Percentiles rank a stretch among this genome's conserved stretches.
These are phyloP conservation scores for Cavia porcellus DNA, from an alignment of 2,113 vertebrate genomes.

Conservation along the genomic window DNA sequence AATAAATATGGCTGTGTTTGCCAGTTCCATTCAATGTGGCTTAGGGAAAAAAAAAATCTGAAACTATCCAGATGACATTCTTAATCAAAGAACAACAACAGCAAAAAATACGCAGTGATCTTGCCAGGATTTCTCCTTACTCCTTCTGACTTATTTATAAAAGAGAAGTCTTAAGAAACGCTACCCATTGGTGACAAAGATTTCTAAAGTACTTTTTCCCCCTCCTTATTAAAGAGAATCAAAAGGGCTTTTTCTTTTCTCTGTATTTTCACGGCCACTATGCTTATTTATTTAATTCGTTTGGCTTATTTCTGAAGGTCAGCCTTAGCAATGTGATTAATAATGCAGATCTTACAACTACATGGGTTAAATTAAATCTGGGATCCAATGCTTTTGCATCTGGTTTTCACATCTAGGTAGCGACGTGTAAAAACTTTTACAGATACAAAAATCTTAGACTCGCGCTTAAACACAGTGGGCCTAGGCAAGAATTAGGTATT, in stretches of 20 bases:
- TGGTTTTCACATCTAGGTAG: neutral
- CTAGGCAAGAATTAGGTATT: neutral
- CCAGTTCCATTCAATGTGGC: neutral
- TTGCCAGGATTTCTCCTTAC: neutral
- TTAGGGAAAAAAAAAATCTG: slow-evolving; percentile 20
- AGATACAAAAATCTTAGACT: neutral
- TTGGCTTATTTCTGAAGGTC: neutral
- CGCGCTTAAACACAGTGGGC: neutral
- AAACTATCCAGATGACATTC: slow-evolving; percentile 26
- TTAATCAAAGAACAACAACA: neutral
- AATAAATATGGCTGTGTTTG: neutral
- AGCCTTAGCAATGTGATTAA: neutral
- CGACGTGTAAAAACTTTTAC: neutral
- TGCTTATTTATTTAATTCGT: neutral
- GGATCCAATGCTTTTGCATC: neutral
- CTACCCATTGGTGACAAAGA: neutral
- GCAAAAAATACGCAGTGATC: slow-evolving; percentile 1
- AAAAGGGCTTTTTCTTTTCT: neutral
- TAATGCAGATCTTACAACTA: neutral
- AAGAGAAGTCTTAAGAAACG: neutral
- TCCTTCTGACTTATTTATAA: slow-evolving; percentile 1
- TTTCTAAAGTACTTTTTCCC: neutral
- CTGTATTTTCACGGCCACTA: neutral
- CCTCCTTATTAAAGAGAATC: slow-evolving; percentile 22
- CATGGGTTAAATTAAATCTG: neutral